Evolutionary conservation across 2,888 invertebrate genomes (phyloP).

Genomic region (Cheilosia soror): DNA sequence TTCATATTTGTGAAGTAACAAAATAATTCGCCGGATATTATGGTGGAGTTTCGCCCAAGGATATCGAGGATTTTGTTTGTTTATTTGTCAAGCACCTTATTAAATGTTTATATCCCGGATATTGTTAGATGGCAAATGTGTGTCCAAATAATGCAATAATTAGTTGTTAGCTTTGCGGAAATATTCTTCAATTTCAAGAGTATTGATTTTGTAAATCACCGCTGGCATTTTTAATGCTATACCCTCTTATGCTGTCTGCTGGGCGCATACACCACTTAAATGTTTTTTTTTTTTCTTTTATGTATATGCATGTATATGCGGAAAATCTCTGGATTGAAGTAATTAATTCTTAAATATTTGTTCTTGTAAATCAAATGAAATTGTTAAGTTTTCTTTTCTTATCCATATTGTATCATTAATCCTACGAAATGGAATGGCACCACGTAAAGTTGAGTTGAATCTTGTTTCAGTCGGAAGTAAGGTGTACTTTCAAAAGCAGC

Average conservation of each 20-base stretch:
- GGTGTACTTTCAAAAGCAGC: neutral
- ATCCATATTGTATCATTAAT: no score
- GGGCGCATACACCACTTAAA: slow-evolving; percentile 54
- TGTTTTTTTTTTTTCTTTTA: slow-evolving; percentile 31
- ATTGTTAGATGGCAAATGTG: neutral
- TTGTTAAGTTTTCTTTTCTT: neutral
- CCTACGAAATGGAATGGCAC: neutral
- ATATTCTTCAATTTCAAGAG: neutral
- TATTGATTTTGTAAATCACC: slow-evolving; percentile 56
- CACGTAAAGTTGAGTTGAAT: neutral
- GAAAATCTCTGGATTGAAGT: neutral
- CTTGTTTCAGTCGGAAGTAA: neutral
- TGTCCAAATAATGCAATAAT: neutral
- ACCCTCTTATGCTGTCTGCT: slow-evolving; percentile 39
- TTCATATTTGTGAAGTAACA: neutral
- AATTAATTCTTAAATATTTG: neutral
- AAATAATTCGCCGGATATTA: neutral
- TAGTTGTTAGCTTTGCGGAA: neutral
- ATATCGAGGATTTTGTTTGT: slow-evolving; percentile 21
- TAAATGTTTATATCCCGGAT: slow-evolving; percentile 7
- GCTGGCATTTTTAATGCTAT: slow-evolving; percentile 40
- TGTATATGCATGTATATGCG: neutral
- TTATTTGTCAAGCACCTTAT: slow-evolving; percentile 12
- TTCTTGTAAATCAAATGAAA: neutral
- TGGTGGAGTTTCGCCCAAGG: slow-evolving; percentile 8